These are phyloP conservation scores for Acestrorhynchus altus DNA, from an alignment of 2,797 vertebrate genomes.

Conservation along the genomic window DNA sequence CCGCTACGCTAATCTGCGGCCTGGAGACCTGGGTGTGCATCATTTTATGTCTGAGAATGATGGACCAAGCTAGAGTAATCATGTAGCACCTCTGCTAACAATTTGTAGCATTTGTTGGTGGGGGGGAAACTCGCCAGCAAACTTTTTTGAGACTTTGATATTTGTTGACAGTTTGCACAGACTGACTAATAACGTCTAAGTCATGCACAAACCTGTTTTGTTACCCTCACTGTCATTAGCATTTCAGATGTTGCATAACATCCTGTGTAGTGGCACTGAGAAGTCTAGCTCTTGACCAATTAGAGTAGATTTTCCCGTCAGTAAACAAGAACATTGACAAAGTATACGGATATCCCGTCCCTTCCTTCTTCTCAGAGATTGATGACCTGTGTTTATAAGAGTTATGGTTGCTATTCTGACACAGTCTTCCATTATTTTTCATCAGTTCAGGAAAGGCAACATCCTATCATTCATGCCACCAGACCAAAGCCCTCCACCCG, in stretches of 20 bases:
- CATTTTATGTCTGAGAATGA: conserved; percentile 64
- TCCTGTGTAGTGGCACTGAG: conserved; percentile 44
- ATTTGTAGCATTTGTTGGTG: conserved; percentile 84
- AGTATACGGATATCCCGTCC: background rate
- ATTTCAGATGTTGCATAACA: conserved; percentile 37
- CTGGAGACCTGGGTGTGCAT: conserved; percentile 42
- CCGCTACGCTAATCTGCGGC: conserved; percentile 66
- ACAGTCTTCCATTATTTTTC: conserved; percentile 80
- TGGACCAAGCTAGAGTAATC: conserved; percentile 73
- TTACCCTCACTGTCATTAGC: conserved; percentile 32
- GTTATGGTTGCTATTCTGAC: conserved; percentile 55
- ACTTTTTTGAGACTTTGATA: conserved; percentile 65
- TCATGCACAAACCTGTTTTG: conserved; percentile 53
- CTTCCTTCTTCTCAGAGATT: background rate
- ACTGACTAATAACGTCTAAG: conserved; percentile 73
- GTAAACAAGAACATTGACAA: conserved; percentile 21
- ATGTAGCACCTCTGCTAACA: conserved; percentile 87
- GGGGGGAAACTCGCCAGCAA: conserved; percentile 66
- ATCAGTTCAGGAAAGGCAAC: conserved; percentile 68
- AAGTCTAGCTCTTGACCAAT: conserved; percentile 15
- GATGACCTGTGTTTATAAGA: conserved; percentile 33
- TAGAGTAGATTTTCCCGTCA: conserved; percentile 33
- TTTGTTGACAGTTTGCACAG: conserved; percentile 68
- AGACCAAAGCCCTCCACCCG: conserved; percentile 61
- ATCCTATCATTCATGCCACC: conserved; percentile 58